These are phyloP conservation scores for Agrochola litura DNA, from an alignment of 2,888 invertebrate species.

Conservation along the genomic window DNA sequence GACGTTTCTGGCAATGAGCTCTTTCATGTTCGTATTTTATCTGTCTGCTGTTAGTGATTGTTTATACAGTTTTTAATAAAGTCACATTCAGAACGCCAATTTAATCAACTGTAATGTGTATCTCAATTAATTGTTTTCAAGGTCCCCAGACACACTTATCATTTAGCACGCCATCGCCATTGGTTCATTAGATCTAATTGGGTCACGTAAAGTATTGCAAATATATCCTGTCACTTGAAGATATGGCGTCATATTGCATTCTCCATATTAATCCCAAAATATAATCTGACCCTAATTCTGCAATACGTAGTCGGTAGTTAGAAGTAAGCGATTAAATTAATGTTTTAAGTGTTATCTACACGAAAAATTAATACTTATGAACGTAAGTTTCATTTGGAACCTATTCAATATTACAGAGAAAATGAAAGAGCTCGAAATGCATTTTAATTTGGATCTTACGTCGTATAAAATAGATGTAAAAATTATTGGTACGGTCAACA, in stretches of 20 bases:
- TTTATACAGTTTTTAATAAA: background rate
- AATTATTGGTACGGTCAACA: constrained; percentile 59
- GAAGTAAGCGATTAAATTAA: constrained; percentile 8
- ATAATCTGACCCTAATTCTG: constrained; percentile 1
- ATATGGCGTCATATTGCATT: background rate
- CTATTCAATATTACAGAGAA: constrained; percentile 2
- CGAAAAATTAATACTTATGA: constrained; percentile 9
- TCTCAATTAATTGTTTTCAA: constrained; percentile 12
- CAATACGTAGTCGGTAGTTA: constrained; percentile 5
- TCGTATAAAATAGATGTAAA: constrained; percentile 62
- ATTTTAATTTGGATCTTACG: constrained; percentile 54
- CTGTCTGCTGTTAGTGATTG: background rate
- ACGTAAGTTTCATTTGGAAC: background rate
- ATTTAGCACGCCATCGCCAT: background rate
- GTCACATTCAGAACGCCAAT: background rate
- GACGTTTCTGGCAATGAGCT: constrained; percentile 49
- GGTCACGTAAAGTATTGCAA: background rate
- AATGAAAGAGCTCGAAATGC: constrained; percentile 60
- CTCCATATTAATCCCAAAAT: background rate
- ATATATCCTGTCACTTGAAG: background rate
- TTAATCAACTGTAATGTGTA: constrained; percentile 11
- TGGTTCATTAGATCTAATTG: constrained; percentile 12
- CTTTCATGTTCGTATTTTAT: constrained; percentile 44
- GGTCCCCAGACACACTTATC: constrained; percentile 19
- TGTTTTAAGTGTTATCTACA: background rate